phyloP scores from a whole-genome alignment of 92 coral and sea anemone species.

The Parazoanthus atlanticus region DNA sequence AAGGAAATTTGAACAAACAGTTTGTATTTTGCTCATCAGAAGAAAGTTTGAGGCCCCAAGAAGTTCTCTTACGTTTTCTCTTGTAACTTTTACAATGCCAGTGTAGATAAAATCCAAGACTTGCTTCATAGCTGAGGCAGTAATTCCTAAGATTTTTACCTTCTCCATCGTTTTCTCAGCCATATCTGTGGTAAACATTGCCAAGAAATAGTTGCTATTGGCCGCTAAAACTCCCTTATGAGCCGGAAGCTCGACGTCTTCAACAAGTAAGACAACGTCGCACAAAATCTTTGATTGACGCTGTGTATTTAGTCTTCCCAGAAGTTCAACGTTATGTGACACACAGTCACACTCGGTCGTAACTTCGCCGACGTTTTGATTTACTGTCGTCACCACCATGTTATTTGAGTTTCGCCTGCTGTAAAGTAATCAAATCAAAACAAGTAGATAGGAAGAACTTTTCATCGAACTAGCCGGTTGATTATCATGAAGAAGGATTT shows the following conservation, averaged over 20 bases:
- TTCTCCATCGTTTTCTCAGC: constrained; percentile 71
- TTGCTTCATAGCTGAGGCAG: constrained; percentile 64
- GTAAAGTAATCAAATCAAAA: too few relatives aligned
- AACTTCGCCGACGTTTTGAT: not conserved
- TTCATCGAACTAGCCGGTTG: not conserved
- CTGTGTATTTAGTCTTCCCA: constrained; percentile 67
- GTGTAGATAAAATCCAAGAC: constrained; percentile 87
- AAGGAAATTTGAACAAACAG: constrained; percentile 75
- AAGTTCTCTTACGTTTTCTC: constrained; percentile 70
- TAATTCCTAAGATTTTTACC: constrained; percentile 54
- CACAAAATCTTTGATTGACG: constrained; percentile 75
- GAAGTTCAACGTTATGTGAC: constrained; percentile 21
- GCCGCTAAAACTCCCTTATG: constrained; percentile 93
- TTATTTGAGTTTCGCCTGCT: not conserved
- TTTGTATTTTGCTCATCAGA: constrained; percentile 62
- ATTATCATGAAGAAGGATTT: not conserved
- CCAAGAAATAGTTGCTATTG: constrained; percentile 79
- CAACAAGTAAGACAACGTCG: constrained; percentile 75
- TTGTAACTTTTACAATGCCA: constrained; percentile 64
- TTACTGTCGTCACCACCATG: constrained; percentile 12
- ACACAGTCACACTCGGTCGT: constrained; percentile 2
- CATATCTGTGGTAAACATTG: constrained; percentile 95
- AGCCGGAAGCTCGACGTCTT: constrained; percentile 78
- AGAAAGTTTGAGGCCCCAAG: constrained; percentile 83
- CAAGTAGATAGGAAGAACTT: not conserved